A percentile compares a stretch with the other conserved stretches of the same genome.
phyloP scores from a whole-genome alignment of 2,113 vertebrate species.

The Scolopax mira region DNA sequence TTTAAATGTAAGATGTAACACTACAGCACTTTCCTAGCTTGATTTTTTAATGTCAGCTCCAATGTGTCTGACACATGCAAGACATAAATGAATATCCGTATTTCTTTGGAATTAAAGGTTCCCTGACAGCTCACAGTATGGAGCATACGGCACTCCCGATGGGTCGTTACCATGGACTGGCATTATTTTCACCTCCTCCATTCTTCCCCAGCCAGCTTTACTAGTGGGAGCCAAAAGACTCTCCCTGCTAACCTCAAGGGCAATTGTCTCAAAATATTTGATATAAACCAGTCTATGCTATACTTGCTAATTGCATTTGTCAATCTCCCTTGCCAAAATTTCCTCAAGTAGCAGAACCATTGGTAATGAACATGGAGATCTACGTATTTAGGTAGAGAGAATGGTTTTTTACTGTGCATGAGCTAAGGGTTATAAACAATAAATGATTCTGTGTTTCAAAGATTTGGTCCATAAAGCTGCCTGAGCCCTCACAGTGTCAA shows the following conservation, averaged over 20 bases:
- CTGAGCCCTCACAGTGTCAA: background rate
- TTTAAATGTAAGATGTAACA: conserved; percentile 64
- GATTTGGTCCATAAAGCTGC: background rate
- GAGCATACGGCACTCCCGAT: background rate
- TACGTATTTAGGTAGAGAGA: background rate
- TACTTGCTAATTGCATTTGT: conserved; percentile 45
- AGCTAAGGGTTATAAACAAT: background rate
- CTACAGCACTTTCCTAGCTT: conserved; percentile 48
- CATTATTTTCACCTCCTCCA: conserved; percentile 10
- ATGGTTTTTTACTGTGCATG: background rate
- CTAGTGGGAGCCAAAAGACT: background rate
- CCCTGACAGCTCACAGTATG: background rate
- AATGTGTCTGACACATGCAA: conserved; percentile 48
- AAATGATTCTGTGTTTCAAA: background rate
- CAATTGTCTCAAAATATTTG: conserved; percentile 45
- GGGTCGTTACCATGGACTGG: background rate
- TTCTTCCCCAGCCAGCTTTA: background rate
- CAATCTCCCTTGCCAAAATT: conserved; percentile 26
- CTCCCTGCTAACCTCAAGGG: background rate
- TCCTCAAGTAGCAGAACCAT: background rate
- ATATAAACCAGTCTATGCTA: conserved; percentile 20
- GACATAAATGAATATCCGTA: conserved; percentile 54
- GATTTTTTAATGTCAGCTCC: conserved; percentile 49
- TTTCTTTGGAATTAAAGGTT: conserved; percentile 49
- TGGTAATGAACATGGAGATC: background rate